A percentile compares a stretch with the other conserved stretches of the same genome.
Evolutionary conservation across 1,140 invertebrate genomes (phyloP).

Genomic region (Ostrea edulis): DNA sequence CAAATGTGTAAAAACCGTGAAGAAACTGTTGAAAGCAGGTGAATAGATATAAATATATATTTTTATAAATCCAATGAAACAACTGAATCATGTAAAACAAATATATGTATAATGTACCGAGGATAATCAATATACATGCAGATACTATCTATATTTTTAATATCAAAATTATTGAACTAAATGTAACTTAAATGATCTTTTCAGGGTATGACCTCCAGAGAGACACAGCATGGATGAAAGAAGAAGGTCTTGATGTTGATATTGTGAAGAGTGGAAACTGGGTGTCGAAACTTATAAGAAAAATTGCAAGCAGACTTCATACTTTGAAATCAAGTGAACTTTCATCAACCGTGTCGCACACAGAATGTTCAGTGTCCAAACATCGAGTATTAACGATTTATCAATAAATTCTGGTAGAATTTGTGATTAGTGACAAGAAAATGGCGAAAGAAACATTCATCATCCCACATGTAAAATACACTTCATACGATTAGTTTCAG

Average conservation of each 20-base stretch:
- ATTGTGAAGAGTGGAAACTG: slow-evolving; percentile 29
- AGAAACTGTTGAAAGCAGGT: slow-evolving; percentile 52
- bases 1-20: slow-evolving; percentile 38
- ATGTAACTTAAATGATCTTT: not conserved
- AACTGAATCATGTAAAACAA: not conserved
- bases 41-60: not conserved
- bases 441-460: not conserved
- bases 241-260: slow-evolving; percentile 41
- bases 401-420: not conserved
- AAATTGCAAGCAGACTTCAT: slow-evolving; percentile 24
- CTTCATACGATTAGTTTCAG: not conserved
- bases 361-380: not conserved
- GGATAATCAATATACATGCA: no score
- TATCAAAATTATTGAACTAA: no score
- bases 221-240: slow-evolving; percentile 36
- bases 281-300: not conserved
- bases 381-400: not conserved
- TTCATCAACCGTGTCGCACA: not conserved
- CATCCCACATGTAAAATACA: not conserved
- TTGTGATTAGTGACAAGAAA: not conserved
- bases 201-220: slow-evolving; percentile 5
- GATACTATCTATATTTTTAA: no score
- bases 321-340: slow-evolving; percentile 10
- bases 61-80: not conserved
- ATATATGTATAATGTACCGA: no score